These are phyloP conservation scores for Caenorhabditis auriculariae DNA, from an alignment of 2,888 invertebrate species.

Conservation along the genomic window DNA sequence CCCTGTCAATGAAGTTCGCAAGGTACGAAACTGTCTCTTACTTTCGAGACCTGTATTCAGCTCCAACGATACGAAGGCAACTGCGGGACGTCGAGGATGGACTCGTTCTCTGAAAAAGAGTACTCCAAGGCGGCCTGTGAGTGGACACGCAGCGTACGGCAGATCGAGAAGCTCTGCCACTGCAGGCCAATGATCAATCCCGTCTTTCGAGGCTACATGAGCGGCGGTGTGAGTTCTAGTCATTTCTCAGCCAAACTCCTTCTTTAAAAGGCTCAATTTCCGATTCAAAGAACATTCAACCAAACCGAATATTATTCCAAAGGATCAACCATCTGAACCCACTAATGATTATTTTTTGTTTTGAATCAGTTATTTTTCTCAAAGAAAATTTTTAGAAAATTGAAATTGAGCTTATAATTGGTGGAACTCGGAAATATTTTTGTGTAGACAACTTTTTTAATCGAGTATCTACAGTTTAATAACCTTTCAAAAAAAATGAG, in stretches of 20 bases:
- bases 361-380: neutral
- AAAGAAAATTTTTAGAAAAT: neutral
- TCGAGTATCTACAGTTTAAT: no score
- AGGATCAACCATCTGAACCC: no score
- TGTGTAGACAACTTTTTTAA: no score
- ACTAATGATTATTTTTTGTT: neutral
- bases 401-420: no score
- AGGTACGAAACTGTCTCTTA: constrained; percentile 12
- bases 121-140: constrained; percentile 53
- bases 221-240: constrained; percentile 2
- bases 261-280: no score
- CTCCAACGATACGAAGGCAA: constrained; percentile 39
- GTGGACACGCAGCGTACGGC: constrained; percentile 39
- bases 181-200: constrained; percentile 35
- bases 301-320: no score
- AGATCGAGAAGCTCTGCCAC: constrained; percentile 30
- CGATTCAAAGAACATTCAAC: no score
- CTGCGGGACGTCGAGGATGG: constrained; percentile 41
- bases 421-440: no score
- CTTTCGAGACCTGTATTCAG: constrained; percentile 5
- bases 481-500: no score
- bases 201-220: constrained; percentile 2
- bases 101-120: constrained; percentile 38
- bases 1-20: constrained; percentile 54
- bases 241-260: no score